Conservation (phyloP, 2,888 invertebrate species). For the Elysia crispata region DNA sequence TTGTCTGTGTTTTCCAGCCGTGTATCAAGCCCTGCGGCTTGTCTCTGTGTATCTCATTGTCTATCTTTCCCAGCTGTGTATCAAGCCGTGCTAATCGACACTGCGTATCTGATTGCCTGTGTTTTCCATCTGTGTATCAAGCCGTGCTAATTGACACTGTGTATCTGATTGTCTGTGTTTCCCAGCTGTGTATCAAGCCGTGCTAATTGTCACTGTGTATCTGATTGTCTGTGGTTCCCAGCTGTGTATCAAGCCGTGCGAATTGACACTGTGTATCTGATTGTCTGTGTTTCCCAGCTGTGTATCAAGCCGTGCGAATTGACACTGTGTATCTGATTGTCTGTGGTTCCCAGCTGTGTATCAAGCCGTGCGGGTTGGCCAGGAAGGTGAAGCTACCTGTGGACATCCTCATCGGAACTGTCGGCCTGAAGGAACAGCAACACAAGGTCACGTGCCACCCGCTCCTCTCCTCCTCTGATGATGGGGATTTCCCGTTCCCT, state of each 20-base stretch:
- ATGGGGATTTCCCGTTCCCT: conserved; percentile 67
- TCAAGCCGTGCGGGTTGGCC: conserved; percentile 71
- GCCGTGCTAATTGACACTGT: too few relatives aligned
- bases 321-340: conserved; percentile 7
- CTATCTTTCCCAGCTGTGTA: neutral
- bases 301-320: neutral
- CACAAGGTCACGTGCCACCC: conserved; percentile 69
- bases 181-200: neutral
- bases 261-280: conserved; percentile 6
- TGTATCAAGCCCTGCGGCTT: too few relatives aligned
- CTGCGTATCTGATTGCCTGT: neutral
- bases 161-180: too few relatives aligned
- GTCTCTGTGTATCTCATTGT: conserved; percentile 10
- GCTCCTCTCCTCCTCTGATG: conserved; percentile 63
- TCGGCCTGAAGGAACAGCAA: conserved; percentile 61
- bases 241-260: neutral
- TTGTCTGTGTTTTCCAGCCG: too few relatives aligned
- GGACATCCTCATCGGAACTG: conserved; percentile 71
- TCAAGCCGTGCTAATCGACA: too few relatives aligned
- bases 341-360: conserved; percentile 62
- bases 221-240: conserved; percentile 28
- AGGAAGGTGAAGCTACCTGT: conserved; percentile 70
- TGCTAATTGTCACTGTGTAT: neutral
- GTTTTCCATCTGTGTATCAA: too few relatives aligned
- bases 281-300: neutral